phyloP scores from a whole-genome alignment of 1,140 invertebrate species.

The Aradophagus sp. region DNA sequence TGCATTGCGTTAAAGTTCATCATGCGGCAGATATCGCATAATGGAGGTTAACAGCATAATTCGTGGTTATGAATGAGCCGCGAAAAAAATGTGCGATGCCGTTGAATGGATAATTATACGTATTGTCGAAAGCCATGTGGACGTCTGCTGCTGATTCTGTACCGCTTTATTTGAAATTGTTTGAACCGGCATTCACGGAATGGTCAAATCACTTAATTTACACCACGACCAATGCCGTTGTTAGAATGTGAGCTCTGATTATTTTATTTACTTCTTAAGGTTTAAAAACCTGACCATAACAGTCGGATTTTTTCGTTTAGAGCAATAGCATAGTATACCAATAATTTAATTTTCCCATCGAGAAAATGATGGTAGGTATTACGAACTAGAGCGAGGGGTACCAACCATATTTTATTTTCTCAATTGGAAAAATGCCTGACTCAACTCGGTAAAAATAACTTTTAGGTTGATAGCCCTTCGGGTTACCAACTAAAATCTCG shows the following conservation, averaged over 20 bases:
- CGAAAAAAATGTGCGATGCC: slow-evolving; percentile 19
- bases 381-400: no score
- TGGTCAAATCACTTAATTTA: slow-evolving; percentile 3
- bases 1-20: slow-evolving; percentile 15
- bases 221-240: not conserved
- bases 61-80: slow-evolving; percentile 25
- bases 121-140: slow-evolving; percentile 15
- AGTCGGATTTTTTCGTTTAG: no score
- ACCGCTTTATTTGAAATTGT: slow-evolving; percentile 25
- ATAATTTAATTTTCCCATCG: no score
- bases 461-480: no score
- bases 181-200: slow-evolving; percentile 13
- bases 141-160: slow-evolving; percentile 10
- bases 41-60: slow-evolving; percentile 34
- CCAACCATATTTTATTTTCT: no score
- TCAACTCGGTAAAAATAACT: no score
- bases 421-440: no score
- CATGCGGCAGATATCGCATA: slow-evolving; percentile 12
- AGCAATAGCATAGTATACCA: no score
- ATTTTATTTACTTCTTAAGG: no score
- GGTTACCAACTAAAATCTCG: no score
- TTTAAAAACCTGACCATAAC: no score
- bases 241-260: slow-evolving; percentile 3
- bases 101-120: slow-evolving; percentile 36
- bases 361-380: no score